Conservation (phyloP, 2,888 invertebrate species). For the Dynastes tityus region DNA sequence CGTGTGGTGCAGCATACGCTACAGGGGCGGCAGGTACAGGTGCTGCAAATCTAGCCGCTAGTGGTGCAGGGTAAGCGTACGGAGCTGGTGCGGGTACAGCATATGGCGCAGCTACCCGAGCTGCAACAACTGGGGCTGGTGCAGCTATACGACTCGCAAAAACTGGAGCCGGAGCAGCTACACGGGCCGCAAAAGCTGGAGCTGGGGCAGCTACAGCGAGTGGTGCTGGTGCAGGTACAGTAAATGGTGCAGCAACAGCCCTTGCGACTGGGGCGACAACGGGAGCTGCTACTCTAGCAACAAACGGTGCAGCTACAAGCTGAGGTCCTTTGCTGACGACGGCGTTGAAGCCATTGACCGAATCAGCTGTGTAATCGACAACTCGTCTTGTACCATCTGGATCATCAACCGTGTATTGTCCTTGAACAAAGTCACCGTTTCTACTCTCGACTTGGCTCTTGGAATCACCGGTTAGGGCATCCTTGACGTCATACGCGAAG, state of each 20-base stretch:
- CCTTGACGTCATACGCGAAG: constrained; percentile 80
- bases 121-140: constrained; percentile 48
- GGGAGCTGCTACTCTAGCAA: constrained; percentile 57
- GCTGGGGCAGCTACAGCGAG: constrained; percentile 5
- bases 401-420: constrained; percentile 76
- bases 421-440: constrained; percentile 78
- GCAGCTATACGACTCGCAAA: constrained; percentile 27
- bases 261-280: constrained; percentile 51
- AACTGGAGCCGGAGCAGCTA: constrained; percentile 48
- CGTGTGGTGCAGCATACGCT: constrained; percentile 34
- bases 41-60: constrained; percentile 20
- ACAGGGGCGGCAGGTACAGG: constrained; percentile 8
- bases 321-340: constrained; percentile 75
- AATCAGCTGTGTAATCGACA: constrained; percentile 79
- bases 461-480: constrained; percentile 76
- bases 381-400: constrained; percentile 77
- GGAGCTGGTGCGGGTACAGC: constrained; percentile 36
- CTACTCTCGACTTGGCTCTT: constrained; percentile 73
- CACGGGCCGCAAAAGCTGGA: constrained; percentile 54
- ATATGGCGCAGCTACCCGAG: constrained; percentile 35
- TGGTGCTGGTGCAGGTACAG: constrained; percentile 54
- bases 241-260: constrained; percentile 62
- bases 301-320: constrained; percentile 53
- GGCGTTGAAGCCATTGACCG: constrained; percentile 79
- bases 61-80: constrained; percentile 43